These are phyloP conservation scores for Eucera pruinosa DNA, from an alignment of 2,888 invertebrate species.

Conservation along the genomic window DNA sequence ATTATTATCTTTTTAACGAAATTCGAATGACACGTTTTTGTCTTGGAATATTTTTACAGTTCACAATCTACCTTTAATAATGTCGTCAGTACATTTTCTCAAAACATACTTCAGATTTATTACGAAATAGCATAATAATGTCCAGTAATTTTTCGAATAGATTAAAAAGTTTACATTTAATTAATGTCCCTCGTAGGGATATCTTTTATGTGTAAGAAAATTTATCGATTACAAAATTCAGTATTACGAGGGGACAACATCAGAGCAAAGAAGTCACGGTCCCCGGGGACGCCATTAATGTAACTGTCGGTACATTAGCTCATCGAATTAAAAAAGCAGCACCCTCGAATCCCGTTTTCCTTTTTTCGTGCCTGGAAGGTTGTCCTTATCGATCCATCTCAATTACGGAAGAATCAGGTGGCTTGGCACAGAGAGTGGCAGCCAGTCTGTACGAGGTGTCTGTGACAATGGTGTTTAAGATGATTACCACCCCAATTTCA, in stretches of 20 bases:
- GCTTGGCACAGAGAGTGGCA: conserved; percentile 53
- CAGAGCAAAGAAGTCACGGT: conserved; percentile 2
- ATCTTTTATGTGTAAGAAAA: not conserved
- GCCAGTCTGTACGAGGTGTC: conserved; percentile 61
- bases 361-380: conserved; percentile 2
- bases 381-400: conserved; percentile 77
- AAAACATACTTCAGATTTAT: too few relatives aligned
- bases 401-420: conserved; percentile 81
- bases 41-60: too few relatives aligned
- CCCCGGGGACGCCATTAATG: conserved; percentile 48
- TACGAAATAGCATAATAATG: too few relatives aligned
- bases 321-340: conserved; percentile 62
- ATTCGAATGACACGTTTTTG: too few relatives aligned
- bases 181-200: too few relatives aligned
- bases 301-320: conserved; percentile 59
- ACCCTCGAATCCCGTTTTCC: conserved; percentile 32
- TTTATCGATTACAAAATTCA: conserved; percentile 2
- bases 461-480: conserved; percentile 80
- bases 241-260: not conserved
- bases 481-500: conserved; percentile 80
- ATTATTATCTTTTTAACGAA: too few relatives aligned
- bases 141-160: too few relatives aligned
- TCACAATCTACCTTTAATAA: too few relatives aligned
- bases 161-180: too few relatives aligned
- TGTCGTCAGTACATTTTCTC: too few relatives aligned